Percentiles rank a stretch among this genome's conserved stretches.
Evolutionary conservation across 2,888 invertebrate genomes (phyloP).

Genomic region (Leptinotarsa rubiginosa): DNA sequence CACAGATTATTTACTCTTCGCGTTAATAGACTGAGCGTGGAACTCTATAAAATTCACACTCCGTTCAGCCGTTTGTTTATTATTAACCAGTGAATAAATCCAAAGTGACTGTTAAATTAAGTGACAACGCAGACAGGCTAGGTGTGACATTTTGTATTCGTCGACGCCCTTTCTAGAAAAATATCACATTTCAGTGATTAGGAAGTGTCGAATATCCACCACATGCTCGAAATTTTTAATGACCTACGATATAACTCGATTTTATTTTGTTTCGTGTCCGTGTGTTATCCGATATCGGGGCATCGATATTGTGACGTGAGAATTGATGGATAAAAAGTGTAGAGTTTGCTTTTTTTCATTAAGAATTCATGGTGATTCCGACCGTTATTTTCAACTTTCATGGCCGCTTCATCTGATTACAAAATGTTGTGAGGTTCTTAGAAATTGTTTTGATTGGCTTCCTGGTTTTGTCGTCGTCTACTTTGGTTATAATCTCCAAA

Average conservation of each 20-base stretch:
- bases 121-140: slow-evolving; percentile 32
- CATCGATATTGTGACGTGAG: neutral
- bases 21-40: slow-evolving; percentile 13
- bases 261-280: slow-evolving; percentile 17
- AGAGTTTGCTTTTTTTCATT: neutral
- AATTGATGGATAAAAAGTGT: slow-evolving; percentile 5
- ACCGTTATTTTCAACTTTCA: neutral
- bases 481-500: too few species aligned
- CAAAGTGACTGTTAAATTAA: slow-evolving; percentile 41
- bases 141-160: slow-evolving; percentile 43
- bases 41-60: slow-evolving; percentile 25
- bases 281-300: slow-evolving; percentile 16
- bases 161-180: slow-evolving; percentile 43
- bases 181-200: slow-evolving; percentile 41
- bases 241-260: slow-evolving; percentile 20
- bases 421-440: too few species aligned
- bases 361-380: neutral
- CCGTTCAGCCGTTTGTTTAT: slow-evolving; percentile 24
- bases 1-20: slow-evolving; percentile 16
- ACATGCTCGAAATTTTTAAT: slow-evolving; percentile 38
- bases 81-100: slow-evolving; percentile 32
- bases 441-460: too few species aligned
- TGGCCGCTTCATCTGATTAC: too few species aligned
- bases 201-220: slow-evolving; percentile 38
- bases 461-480: too few species aligned